Evolutionary conservation across 2,888 invertebrate genomes (phyloP).

Genomic region (Alsophila aescularia): DNA sequence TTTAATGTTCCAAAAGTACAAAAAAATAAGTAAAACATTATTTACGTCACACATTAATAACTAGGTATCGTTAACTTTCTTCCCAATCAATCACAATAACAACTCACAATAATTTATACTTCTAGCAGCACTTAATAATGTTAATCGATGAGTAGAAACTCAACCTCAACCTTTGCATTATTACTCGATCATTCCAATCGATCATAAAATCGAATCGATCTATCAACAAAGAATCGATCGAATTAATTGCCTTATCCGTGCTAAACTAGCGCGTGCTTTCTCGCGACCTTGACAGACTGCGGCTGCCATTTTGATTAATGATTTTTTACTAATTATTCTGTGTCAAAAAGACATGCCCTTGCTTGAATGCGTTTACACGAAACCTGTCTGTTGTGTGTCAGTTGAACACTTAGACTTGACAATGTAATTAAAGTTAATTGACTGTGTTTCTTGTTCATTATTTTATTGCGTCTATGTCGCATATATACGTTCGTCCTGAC

Average conservation of each 20-base stretch:
- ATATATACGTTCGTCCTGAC: no score
- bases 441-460: no score
- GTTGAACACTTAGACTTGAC: conserved; percentile 3
- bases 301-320: conserved; percentile 25
- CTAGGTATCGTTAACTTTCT: no score
- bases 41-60: no score
- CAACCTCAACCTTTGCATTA: conserved; percentile 3
- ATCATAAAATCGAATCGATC: neutral
- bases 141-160: conserved; percentile 5
- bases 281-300: conserved; percentile 17
- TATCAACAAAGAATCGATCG: neutral
- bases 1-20: no score
- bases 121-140: neutral
- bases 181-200: neutral
- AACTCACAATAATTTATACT: neutral
- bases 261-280: conserved; percentile 28
- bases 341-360: conserved; percentile 17
- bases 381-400: conserved; percentile 15
- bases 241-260: conserved; percentile 10
- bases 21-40: no score
- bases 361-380: conserved; percentile 11
- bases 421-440: neutral
- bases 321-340: conserved; percentile 7
- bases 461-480: no score
- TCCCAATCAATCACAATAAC: neutral